These are phyloP conservation scores for Mormyrus proboscirostris DNA, from an alignment of 2,797 vertebrate genomes.

Conservation along the genomic window DNA sequence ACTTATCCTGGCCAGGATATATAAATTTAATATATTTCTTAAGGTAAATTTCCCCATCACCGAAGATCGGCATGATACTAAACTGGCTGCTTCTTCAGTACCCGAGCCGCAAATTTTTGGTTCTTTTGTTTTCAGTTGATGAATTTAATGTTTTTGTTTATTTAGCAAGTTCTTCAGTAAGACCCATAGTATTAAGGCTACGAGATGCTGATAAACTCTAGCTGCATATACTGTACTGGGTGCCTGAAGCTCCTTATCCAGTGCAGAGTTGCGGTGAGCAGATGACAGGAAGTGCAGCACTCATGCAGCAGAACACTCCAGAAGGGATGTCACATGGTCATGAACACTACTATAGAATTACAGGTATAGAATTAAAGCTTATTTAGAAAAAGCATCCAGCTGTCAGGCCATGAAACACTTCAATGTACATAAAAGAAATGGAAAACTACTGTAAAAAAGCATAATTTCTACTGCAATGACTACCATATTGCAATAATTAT, in stretches of 20 bases:
- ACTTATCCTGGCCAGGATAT: background rate
- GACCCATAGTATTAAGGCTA: background rate
- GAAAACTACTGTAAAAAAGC: background rate
- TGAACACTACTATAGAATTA: background rate
- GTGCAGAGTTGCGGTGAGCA: background rate
- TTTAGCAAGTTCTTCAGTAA: background rate
- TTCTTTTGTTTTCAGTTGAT: background rate
- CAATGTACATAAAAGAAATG: background rate
- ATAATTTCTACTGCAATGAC: background rate
- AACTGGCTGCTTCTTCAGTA: background rate
- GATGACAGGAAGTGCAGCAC: background rate
- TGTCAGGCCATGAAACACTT: background rate
- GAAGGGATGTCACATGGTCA: background rate
- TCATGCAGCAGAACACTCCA: background rate
- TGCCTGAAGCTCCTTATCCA: background rate
- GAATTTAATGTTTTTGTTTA: background rate
- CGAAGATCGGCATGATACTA: background rate
- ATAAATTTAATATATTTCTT: background rate
- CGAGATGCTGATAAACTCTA: background rate
- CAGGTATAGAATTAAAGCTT: background rate
- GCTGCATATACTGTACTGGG: background rate
- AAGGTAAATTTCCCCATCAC: background rate
- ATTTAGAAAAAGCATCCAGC: background rate
- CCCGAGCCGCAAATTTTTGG: background rate
- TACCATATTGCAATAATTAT: background rate